These are phyloP conservation scores for Mallotus villosus DNA, from an alignment of 2,797 vertebrate genomes.

Conservation along the genomic window DNA sequence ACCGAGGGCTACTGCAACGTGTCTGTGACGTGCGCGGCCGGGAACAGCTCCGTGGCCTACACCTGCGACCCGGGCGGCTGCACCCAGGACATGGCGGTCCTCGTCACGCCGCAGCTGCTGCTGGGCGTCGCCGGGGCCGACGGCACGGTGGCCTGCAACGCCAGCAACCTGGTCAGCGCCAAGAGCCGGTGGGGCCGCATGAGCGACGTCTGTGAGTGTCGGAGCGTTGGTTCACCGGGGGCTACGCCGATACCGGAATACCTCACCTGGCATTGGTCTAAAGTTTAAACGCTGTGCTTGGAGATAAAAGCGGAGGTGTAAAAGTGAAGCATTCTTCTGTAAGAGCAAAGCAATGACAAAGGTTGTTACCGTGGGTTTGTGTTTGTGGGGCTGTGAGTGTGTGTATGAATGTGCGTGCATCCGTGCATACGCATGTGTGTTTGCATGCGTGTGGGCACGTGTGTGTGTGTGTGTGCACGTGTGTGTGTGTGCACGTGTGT, in stretches of 20 bases:
- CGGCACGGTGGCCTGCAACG: slow-evolving; percentile 19
- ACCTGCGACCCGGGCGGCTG: slow-evolving; percentile 20
- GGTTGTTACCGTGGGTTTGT: too few relatives aligned
- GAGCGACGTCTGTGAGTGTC: slow-evolving; percentile 22
- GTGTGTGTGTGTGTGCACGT: neutral
- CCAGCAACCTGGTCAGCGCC: slow-evolving; percentile 28
- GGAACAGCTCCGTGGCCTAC: slow-evolving; percentile 9
- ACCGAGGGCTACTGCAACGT: slow-evolving; percentile 24
- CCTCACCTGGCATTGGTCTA: too few relatives aligned
- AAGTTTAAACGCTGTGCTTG: too few relatives aligned
- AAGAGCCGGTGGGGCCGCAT: slow-evolving; percentile 20
- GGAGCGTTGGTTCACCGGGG: too few relatives aligned
- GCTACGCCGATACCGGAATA: too few relatives aligned
- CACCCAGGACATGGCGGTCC: neutral
- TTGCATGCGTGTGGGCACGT: too few relatives aligned
- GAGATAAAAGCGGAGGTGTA: too few relatives aligned
- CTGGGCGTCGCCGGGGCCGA: neutral
- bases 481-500: neutral
- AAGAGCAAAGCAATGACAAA: neutral
- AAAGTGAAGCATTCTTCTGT: too few relatives aligned
- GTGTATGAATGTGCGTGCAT: too few relatives aligned
- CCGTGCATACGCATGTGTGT: too few relatives aligned
- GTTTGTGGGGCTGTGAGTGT: neutral
- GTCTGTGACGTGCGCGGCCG: slow-evolving; percentile 8
- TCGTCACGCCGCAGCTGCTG: slow-evolving; percentile 12